Evolutionary conservation across 37 sponge, comb jelly and placozoan genomes (phyloP).

Genomic region (Aphrocallistes beatrix): DNA sequence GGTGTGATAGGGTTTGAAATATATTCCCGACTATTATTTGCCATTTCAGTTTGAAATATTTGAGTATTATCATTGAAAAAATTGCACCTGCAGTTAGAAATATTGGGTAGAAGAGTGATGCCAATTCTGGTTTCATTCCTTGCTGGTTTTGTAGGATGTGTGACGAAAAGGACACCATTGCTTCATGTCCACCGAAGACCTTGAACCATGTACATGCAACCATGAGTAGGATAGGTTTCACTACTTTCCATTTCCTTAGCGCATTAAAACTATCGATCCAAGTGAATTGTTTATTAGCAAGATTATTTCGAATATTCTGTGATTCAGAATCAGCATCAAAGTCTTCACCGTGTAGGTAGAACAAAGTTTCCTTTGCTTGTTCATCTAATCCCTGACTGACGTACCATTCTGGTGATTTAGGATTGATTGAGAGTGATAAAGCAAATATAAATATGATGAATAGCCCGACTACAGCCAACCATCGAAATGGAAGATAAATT

Average conservation of each 20-base stretch:
- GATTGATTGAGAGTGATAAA: neutral
- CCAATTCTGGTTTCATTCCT: neutral
- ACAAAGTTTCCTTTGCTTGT: neutral
- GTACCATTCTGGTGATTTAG: neutral
- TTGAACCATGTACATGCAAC: neutral
- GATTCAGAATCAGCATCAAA: slow-evolving; percentile 8
- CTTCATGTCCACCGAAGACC: slow-evolving; percentile 1
- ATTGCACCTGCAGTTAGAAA: neutral
- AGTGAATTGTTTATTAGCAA: neutral
- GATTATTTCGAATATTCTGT: neutral
- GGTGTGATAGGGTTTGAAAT: neutral
- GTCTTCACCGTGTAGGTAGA: neutral
- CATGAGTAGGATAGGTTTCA: neutral
- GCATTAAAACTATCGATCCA: neutral
- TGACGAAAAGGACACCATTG: neutral
- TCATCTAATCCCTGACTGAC: neutral
- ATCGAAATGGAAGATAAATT: neutral
- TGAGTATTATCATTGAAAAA: neutral
- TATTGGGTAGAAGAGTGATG: slow-evolving; percentile 16
- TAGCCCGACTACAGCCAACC: neutral
- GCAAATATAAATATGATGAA: neutral
- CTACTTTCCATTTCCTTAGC: neutral
- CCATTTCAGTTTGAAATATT: neutral
- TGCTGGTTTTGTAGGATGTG: neutral
- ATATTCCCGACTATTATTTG: neutral